Evolutionary conservation across 2,888 invertebrate genomes (phyloP), one percentile per base, ranked within the genome.

Genomic region (Lochmaea crataegi): DNA sequence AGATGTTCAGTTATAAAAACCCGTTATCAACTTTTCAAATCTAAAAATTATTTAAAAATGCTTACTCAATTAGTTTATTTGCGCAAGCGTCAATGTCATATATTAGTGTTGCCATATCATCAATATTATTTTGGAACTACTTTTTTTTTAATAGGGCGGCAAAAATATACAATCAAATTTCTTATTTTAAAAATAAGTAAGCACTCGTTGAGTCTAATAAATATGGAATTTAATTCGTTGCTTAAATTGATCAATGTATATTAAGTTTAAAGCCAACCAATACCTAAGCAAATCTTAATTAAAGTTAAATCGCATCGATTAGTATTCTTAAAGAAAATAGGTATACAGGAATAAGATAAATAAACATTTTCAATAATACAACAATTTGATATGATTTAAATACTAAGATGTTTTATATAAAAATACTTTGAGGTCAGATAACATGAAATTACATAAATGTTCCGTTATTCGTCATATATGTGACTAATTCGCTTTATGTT

Each of bases 391-490:
- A 38, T 38, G 7, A 9, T 38, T 1, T 38, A 38, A 9, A 45
- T 10, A 5, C 5, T 45, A 12, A 45, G 6, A 5, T 16, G 0
- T 58, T 12, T 32, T 32, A 58, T n/a, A 26, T 32, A 58, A 58
- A 32, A 26, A 58, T 58, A 26, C 22, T 26, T 58, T 58, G 58
- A 26, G 61, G 61, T 42, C 42, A 42, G 12, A 18, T 41, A 41
- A 18, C 61, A n/a, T 41, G 41, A 38, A 16, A 22, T 12, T 26
- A 11, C 4, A 26, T 16, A 14, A 2, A 58, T 22, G 26, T 26
- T 41, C 66, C 41, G 65, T 66, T 65, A 51, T 18, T 51, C 10
- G 48, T 45, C 10, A 14, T 22, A 22, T 12, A 38, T 51, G 11
- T 38, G 26, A 32, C 65, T 58, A 58, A 22, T 16, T 58, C 9